These are phyloP conservation scores for Coenobita brevimanus DNA, from an alignment of 1,140 invertebrate genomes.

Conservation along the genomic window DNA sequence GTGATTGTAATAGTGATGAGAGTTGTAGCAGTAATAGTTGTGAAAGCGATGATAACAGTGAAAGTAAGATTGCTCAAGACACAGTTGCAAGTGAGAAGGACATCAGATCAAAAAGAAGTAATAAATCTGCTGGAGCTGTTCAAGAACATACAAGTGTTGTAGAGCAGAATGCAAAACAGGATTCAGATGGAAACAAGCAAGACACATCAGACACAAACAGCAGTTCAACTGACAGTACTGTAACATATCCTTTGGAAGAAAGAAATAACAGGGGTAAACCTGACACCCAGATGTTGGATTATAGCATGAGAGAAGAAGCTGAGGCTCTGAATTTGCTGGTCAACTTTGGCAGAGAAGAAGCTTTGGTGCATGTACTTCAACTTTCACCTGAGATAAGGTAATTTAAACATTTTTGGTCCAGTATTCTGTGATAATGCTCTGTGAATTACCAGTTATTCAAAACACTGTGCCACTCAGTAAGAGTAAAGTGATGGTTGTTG, in stretches of 20 bases:
- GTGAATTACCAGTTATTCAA: too few relatives aligned
- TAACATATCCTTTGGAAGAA: too few relatives aligned
- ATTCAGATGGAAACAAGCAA: too few relatives aligned
- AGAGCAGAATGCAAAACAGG: not conserved
- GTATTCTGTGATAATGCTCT: too few relatives aligned
- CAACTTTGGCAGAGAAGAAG: constrained; percentile 58
- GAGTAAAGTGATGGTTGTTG: too few relatives aligned
- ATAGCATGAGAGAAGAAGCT: constrained; percentile 41
- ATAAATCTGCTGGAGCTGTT: not conserved
- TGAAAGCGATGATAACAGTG: constrained; percentile 21
- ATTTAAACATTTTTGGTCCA: not conserved
- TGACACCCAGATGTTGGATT: not conserved
- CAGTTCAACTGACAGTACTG: too few relatives aligned
- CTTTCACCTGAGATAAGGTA: constrained; percentile 46
- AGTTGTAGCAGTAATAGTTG: not conserved
- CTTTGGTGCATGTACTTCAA: constrained; percentile 33
- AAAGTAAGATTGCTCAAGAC: constrained; percentile 47
- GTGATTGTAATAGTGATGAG: constrained; percentile 13
- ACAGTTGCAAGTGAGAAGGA: constrained; percentile 29
- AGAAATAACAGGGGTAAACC: not conserved
- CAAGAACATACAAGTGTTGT: too few relatives aligned
- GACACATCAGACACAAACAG: too few relatives aligned
- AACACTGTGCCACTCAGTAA: too few relatives aligned
- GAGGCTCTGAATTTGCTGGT: constrained; percentile 60
- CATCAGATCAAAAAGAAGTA: not conserved